Evolutionary conservation across 2,888 invertebrate species (phyloP).

Genomic region (Diarsia mendica): DNA sequence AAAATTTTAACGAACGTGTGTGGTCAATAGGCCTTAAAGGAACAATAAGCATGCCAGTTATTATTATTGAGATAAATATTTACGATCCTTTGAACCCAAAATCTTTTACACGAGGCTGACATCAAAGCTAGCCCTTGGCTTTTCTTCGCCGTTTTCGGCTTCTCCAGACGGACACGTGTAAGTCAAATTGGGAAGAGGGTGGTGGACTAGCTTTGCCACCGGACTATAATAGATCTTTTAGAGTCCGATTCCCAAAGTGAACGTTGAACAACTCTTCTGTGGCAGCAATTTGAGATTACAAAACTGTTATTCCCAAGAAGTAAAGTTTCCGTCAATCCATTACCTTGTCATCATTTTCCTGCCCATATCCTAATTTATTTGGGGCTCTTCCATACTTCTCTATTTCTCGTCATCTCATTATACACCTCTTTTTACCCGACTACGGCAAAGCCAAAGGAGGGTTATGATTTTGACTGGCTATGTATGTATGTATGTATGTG

Average conservation of each 20-base stretch:
- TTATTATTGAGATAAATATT: constrained; percentile 24
- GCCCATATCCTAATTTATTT: neutral
- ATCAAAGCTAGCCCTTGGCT: constrained; percentile 14
- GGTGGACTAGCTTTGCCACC: neutral
- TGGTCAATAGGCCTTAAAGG: neutral
- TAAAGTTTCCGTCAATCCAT: neutral
- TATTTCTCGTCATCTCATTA: too few relatives aligned
- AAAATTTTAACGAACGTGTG: neutral
- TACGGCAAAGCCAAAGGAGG: too few relatives aligned
- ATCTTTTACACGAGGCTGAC: constrained; percentile 15
- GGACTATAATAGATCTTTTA: neutral
- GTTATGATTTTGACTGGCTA: too few relatives aligned
- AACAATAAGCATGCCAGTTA: neutral
- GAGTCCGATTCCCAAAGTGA: neutral
- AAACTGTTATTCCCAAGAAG: neutral
- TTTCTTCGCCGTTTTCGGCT: constrained; percentile 14
- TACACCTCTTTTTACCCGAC: too few relatives aligned
- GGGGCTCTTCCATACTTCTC: neutral
- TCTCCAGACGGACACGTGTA: constrained; percentile 7
- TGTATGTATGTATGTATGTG: too few relatives aligned
- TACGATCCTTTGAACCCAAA: constrained; percentile 39
- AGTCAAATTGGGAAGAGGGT: neutral
- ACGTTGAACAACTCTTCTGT: neutral
- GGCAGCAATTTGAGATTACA: neutral
- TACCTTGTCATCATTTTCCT: neutral